Evolutionary conservation across 1,140 invertebrate species (phyloP).

Genomic region (Tetramorium alpestre): DNA sequence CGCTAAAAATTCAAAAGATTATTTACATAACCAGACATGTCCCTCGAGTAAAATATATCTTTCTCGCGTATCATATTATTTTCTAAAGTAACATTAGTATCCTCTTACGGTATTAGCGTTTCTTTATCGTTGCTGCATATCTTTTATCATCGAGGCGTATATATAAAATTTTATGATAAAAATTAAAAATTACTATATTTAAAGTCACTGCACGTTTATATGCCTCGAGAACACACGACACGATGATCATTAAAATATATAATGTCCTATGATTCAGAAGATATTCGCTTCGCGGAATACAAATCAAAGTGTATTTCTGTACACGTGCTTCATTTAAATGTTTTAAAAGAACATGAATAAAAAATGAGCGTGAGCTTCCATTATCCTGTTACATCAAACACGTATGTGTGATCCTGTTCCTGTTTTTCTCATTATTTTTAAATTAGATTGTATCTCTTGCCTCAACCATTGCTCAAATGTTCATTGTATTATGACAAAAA

Average conservation of each 20-base stretch:
- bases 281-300: conserved; percentile 13
- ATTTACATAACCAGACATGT: neutral
- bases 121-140: neutral
- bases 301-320: conserved; percentile 23
- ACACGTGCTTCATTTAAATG: neutral
- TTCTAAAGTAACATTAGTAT: neutral
- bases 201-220: conserved; percentile 13
- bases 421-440: neutral
- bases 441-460: neutral
- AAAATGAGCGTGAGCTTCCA: neutral
- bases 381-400: neutral
- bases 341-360: neutral
- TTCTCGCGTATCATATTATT: neutral
- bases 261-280: conserved; percentile 20
- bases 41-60: neutral
- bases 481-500: neutral
- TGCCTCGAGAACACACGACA: neutral
- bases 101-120: too few relatives aligned
- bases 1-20: neutral
- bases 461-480: neutral
- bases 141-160: neutral
- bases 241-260: conserved; percentile 38
- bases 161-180: neutral
- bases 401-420: neutral
- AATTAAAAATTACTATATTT: neutral